A percentile compares a stretch with the other conserved stretches of the same genome.
phyloP scores from a whole-genome alignment of 2,888 invertebrate species.

The Spisula solida region DNA sequence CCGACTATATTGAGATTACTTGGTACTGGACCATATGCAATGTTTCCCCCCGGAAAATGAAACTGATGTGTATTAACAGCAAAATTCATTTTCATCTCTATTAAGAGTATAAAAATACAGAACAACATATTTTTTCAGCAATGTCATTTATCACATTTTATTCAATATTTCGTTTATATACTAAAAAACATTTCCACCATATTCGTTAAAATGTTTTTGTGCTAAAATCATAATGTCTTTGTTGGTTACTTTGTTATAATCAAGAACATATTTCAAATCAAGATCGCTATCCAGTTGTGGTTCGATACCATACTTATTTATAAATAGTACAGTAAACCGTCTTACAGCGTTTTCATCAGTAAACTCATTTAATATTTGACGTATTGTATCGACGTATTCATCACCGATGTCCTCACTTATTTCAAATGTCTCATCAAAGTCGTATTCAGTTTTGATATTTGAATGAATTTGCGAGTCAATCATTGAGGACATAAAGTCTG shows the following conservation, averaged over 20 bases:
- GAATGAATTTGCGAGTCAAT: too few relatives aligned
- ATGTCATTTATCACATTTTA: not conserved
- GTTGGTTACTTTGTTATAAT: not conserved
- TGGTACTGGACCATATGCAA: constrained; percentile 27
- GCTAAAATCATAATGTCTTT: constrained; percentile 5
- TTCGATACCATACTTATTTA: not conserved
- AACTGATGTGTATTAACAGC: constrained; percentile 28
- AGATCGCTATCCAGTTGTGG: not conserved
- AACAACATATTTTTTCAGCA: not conserved
- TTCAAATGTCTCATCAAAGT: not conserved
- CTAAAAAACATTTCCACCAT: not conserved
- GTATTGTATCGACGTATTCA: not conserved
- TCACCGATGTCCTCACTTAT: not conserved
- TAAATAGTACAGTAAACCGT: not conserved
- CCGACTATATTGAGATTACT: not conserved
- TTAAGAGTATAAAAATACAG: not conserved
- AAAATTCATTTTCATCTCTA: not conserved
- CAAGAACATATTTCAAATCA: not conserved
- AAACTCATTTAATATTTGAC: not conserved
- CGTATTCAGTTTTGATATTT: not conserved
- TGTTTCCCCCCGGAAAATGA: constrained; percentile 18
- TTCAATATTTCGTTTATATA: constrained; percentile 1
- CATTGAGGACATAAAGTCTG: too few relatives aligned
- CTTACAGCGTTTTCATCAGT: not conserved
- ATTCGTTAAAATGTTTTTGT: constrained; percentile 30